Percentiles rank a stretch among this genome's conserved stretches.
Evolutionary conservation across 2,888 invertebrate species (phyloP).

Genomic region (Antitype chi): DNA sequence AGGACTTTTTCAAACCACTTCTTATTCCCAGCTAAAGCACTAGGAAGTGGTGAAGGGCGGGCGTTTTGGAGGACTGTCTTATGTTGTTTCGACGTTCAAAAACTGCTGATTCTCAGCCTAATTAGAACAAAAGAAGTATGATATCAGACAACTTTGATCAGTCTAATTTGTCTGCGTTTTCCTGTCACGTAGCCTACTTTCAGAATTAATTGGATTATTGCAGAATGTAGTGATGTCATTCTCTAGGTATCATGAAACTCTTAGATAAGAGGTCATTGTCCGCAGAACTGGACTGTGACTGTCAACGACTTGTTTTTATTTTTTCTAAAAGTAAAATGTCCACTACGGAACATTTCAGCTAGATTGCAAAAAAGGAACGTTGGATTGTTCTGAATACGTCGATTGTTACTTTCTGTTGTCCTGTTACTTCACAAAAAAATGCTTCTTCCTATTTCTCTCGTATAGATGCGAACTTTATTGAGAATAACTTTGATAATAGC

Average conservation of each 20-base stretch:
- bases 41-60: background rate
- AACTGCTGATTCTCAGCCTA: background rate
- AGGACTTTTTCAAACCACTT: background rate
- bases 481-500: background rate
- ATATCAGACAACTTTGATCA: background rate
- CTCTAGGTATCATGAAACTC: constrained; percentile 30
- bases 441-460: background rate
- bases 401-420: background rate
- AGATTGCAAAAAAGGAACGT: constrained; percentile 50
- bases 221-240: constrained; percentile 31
- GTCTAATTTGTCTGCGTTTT: background rate
- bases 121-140: background rate
- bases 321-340: constrained; percentile 22
- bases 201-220: constrained; percentile 19
- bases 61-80: background rate
- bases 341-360: constrained; percentile 38
- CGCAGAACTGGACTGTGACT: constrained; percentile 10
- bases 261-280: constrained; percentile 38
- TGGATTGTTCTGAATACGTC: constrained; percentile 8
- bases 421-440: background rate
- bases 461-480: too few relatives aligned
- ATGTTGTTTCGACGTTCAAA: background rate
- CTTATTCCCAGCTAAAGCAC: background rate
- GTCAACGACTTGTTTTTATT: background rate
- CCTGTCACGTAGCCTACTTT: background rate